Evolutionary conservation across 2,797 vertebrate species (phyloP).

Genomic region (Chelmon rostratus): DNA sequence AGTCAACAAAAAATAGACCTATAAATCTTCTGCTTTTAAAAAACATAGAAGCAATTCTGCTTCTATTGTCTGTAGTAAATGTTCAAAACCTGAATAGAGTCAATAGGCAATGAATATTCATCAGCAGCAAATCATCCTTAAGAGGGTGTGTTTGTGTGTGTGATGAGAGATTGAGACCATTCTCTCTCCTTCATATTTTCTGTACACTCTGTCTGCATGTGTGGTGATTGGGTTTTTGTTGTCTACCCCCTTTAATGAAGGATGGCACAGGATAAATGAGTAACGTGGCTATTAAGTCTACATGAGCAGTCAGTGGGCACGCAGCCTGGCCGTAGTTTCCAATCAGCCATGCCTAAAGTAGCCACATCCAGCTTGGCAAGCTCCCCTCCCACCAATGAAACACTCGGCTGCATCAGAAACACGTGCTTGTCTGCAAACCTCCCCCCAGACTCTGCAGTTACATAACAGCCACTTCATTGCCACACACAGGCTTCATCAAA

Average conservation of each 20-base stretch:
- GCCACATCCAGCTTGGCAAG: slow-evolving; percentile 44
- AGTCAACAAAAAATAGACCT: no score
- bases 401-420: slow-evolving; percentile 51
- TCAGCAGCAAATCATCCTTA: slow-evolving; percentile 39
- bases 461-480: slow-evolving; percentile 43
- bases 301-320: slow-evolving; percentile 57
- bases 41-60: slow-evolving; percentile 3
- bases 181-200: slow-evolving; percentile 5
- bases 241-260: slow-evolving; percentile 32
- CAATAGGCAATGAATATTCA: slow-evolving; percentile 60
- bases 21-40: no score
- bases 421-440: slow-evolving; percentile 45
- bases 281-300: slow-evolving; percentile 28
- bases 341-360: slow-evolving; percentile 48
- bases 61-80: slow-evolving; percentile 43
- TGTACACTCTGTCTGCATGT: slow-evolving; percentile 16
- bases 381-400: slow-evolving; percentile 39
- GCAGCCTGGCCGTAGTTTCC: slow-evolving; percentile 40
- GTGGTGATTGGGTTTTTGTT: slow-evolving; percentile 22
- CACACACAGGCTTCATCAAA: slow-evolving; percentile 34
- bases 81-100: slow-evolving; percentile 42
- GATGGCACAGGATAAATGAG: slow-evolving; percentile 37
- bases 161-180: neutral
- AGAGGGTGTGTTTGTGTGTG: slow-evolving; percentile 30
- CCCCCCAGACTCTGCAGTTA: slow-evolving; percentile 42